phyloP scores from a whole-genome alignment of 2,113 vertebrate species.

The Campylorhamphus procurvoides region DNA sequence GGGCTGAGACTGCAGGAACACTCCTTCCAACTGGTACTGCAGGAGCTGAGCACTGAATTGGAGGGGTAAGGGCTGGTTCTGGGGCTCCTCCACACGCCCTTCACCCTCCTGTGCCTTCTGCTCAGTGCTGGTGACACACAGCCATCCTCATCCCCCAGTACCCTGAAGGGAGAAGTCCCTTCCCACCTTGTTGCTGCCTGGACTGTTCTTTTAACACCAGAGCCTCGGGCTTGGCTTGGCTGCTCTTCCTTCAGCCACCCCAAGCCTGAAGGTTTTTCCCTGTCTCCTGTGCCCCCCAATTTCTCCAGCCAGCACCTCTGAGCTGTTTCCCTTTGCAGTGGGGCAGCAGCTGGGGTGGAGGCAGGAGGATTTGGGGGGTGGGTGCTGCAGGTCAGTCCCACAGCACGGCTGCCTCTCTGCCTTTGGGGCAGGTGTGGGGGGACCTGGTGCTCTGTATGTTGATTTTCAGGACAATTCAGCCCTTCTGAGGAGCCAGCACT shows the following conservation, averaged over 20 bases:
- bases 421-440: too few species aligned
- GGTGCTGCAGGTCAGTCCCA: neutral
- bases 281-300: accelerated
- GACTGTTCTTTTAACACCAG: neutral
- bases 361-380: neutral
- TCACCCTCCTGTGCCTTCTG: conserved; percentile 49
- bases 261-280: neutral
- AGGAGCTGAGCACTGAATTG: neutral
- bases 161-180: neutral
- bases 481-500: neutral
- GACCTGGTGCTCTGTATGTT: neutral
- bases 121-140: neutral
- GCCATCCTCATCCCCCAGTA: neutral
- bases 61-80: neutral
- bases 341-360: accelerated
- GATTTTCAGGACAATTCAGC: neutral
- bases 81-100: neutral
- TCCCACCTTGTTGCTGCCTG: neutral
- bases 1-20: neutral
- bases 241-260: neutral
- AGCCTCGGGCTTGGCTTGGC: neutral
- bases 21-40: neutral
- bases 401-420: neutral
- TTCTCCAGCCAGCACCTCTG: neutral
- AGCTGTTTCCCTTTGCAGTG: neutral